Percentiles rank a stretch among this genome's conserved stretches.
Conservation (phyloP, 1,140 invertebrate species). For the Camponotus floridanus region DNA sequence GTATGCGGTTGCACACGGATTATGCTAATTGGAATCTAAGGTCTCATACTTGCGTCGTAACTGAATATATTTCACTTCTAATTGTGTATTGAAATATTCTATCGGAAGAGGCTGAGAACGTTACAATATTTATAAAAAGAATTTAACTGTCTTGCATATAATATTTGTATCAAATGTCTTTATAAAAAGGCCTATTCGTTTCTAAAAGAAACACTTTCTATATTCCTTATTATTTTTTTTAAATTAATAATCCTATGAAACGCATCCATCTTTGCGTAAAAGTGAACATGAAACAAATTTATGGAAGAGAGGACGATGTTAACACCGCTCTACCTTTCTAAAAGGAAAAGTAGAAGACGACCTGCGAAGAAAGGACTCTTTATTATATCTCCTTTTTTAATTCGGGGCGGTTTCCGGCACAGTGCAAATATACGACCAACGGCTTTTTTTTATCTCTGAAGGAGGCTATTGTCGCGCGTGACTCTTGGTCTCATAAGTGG, state of each 20-base stretch:
- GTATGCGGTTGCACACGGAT: slow-evolving; percentile 39
- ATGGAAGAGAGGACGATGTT: slow-evolving; percentile 35
- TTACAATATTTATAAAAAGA: neutral
- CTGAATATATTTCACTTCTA: slow-evolving; percentile 24
- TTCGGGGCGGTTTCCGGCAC: slow-evolving; percentile 62
- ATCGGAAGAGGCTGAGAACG: neutral
- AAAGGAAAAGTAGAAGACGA: slow-evolving; percentile 49
- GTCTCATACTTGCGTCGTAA: slow-evolving; percentile 37
- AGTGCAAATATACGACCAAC: slow-evolving; percentile 59
- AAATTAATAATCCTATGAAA: slow-evolving; percentile 13
- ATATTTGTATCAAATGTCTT: neutral
- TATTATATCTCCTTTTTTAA: slow-evolving; percentile 69
- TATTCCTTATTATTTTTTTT: slow-evolving; percentile 32
- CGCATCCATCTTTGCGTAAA: slow-evolving; percentile 40
- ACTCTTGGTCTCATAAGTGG: neutral
- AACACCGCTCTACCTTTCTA: slow-evolving; percentile 31
- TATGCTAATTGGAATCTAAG: slow-evolving; percentile 58
- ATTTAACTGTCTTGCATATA: neutral
- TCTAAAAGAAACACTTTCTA: too few species aligned
- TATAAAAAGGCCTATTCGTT: neutral
- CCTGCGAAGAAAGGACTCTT: slow-evolving; percentile 61
- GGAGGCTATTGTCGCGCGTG: neutral
- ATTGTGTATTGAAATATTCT: slow-evolving; percentile 27
- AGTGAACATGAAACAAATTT: slow-evolving; percentile 48
- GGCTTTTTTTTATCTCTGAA: slow-evolving; percentile 22